Evolutionary conservation across 2,888 invertebrate genomes (phyloP).

Genomic region (Stramonita haemastoma): DNA sequence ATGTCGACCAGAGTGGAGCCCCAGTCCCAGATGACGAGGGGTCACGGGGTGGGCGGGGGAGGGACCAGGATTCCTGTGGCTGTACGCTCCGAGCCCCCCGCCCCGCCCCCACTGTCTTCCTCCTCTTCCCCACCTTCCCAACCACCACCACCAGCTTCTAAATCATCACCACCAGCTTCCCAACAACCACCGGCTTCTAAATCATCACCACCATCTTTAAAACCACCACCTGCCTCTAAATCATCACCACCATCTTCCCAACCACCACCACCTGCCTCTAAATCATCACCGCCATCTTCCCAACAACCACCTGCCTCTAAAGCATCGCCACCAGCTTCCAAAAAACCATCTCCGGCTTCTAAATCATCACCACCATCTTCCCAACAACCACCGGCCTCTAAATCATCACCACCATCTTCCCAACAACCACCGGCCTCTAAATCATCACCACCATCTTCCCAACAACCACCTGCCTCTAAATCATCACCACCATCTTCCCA

Average conservation of each 20-base stretch:
- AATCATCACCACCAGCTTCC: neutral
- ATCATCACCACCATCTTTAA: too few relatives aligned
- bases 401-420: too few relatives aligned
- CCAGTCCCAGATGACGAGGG: conserved; percentile 24
- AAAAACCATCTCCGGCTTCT: too few relatives aligned
- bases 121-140: neutral
- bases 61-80: conserved; percentile 39
- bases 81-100: neutral
- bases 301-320: too few relatives aligned
- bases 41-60: neutral
- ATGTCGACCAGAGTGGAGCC: conserved; percentile 34
- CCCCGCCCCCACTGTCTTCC: neutral
- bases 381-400: too few relatives aligned
- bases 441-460: neutral
- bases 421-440: too few relatives aligned
- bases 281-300: neutral
- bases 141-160: neutral
- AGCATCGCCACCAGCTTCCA: neutral
- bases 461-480: too few relatives aligned
- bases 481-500: neutral
- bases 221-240: too few relatives aligned
- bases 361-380: neutral
- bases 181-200: too few relatives aligned
- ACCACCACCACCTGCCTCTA: neutral
- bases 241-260: too few relatives aligned